These are phyloP conservation scores for Rhabdomys dilectus DNA, from an alignment of 2,113 vertebrate genomes.

Conservation along the genomic window DNA sequence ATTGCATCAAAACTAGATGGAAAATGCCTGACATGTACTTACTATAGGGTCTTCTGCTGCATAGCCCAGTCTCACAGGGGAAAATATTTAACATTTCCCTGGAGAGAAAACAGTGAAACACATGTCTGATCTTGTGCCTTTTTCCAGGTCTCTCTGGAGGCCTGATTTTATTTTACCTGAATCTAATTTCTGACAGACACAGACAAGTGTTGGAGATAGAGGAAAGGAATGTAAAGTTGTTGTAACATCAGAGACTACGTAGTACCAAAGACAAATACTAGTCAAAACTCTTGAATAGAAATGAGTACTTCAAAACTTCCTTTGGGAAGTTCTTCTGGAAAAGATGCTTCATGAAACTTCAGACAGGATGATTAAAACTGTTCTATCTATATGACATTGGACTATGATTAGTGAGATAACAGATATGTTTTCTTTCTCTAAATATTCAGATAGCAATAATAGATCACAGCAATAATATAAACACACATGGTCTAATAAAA, in stretches of 20 bases:
- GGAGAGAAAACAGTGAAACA: neutral
- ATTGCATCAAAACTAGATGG: neutral
- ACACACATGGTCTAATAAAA: neutral
- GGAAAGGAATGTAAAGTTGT: neutral
- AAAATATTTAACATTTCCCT: neutral
- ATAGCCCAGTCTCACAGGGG: neutral
- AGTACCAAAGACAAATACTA: neutral
- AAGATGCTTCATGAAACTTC: neutral
- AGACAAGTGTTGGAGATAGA: neutral
- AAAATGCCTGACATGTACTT: neutral
- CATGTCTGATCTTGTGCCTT: neutral
- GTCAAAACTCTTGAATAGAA: neutral
- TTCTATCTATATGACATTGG: rapidly evolving
- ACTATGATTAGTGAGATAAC: neutral
- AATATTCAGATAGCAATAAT: neutral
- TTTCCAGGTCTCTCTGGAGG: neutral
- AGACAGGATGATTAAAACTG: neutral
- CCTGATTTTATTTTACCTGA: neutral
- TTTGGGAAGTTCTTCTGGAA: no score
- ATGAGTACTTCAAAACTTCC: neutral
- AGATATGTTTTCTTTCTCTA: neutral
- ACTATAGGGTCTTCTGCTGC: rapidly evolving
- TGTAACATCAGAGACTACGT: neutral
- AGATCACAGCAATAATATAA: neutral
- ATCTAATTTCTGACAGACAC: neutral